Percentiles rank a stretch among this genome's conserved stretches.
phyloP scores from a whole-genome alignment of 2,888 invertebrate genomes.

The Xanthorhoe spadicearia region DNA sequence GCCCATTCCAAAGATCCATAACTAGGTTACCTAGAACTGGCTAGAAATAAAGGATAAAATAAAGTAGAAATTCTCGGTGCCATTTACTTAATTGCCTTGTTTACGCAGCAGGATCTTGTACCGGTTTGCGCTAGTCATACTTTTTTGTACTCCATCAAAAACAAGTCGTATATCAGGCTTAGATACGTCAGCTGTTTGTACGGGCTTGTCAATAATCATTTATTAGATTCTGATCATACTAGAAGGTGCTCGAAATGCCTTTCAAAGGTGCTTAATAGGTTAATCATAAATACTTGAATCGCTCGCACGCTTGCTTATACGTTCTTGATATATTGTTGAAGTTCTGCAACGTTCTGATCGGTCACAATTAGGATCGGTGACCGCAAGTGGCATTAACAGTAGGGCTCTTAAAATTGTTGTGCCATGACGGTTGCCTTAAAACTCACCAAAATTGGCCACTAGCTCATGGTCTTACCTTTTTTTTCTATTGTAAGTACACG shows the following conservation, averaged over 20 bases:
- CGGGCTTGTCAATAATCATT: background rate
- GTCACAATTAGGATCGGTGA: too few species aligned
- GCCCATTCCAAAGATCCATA: slow-evolving; percentile 17
- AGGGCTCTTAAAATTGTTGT: too few species aligned
- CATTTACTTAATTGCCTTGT: slow-evolving; percentile 51
- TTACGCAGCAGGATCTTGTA: slow-evolving; percentile 43
- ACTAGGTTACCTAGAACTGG: slow-evolving; percentile 27
- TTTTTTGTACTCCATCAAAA: slow-evolving; percentile 30
- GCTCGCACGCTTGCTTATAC: too few species aligned
- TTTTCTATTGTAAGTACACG: too few species aligned
- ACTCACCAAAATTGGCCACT: too few species aligned
- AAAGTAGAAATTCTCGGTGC: slow-evolving; percentile 38
- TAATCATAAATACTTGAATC: background rate
- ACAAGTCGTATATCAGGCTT: slow-evolving; percentile 1
- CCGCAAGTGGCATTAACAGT: too few species aligned
- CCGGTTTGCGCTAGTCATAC: slow-evolving; percentile 34
- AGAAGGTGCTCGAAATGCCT: slow-evolving; percentile 9
- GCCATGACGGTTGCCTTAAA: too few species aligned
- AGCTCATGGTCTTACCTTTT: too few species aligned
- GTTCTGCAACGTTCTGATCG: too few species aligned
- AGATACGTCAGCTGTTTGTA: background rate
- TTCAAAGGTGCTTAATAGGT: background rate
- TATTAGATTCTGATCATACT: slow-evolving; percentile 18
- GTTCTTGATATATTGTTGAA: too few species aligned
- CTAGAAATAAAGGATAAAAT: slow-evolving; percentile 22